These are phyloP conservation scores for Pogona vitticeps DNA, from an alignment of 2,113 vertebrate species.

Conservation along the genomic window DNA sequence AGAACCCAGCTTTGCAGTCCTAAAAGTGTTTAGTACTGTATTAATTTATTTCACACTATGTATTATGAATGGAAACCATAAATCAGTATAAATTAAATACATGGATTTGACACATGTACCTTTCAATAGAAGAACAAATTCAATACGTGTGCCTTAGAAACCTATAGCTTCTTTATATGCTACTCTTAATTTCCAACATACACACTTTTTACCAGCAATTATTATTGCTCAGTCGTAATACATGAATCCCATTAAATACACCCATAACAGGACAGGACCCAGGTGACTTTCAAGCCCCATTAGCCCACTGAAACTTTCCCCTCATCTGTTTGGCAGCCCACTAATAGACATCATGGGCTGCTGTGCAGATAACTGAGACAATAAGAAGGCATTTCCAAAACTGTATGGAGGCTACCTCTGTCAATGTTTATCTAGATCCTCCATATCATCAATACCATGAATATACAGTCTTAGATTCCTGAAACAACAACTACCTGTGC, in stretches of 20 bases:
- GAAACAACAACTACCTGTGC: not conserved
- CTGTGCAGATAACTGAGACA: not conserved
- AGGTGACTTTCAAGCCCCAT: not conserved
- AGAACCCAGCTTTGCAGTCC: conserved; percentile 88
- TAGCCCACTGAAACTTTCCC: too few relatives aligned
- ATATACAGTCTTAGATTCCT: not conserved
- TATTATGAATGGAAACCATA: not conserved
- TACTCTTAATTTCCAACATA: not conserved
- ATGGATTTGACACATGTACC: not conserved
- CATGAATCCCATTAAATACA: not conserved
- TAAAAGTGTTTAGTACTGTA: conserved; percentile 72
- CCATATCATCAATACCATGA: not conserved
- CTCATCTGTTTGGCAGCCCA: not conserved
- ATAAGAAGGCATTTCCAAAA: not conserved
- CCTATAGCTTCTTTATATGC: not conserved
- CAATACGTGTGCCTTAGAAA: not conserved
- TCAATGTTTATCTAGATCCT: not conserved
- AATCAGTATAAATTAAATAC: conserved; percentile 12
- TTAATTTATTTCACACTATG: not conserved
- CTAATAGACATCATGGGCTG: not conserved
- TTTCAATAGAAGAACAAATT: not conserved
- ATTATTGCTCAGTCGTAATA: not conserved
- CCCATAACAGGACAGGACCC: not conserved
- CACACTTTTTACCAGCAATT: not conserved
- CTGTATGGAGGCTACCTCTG: too few relatives aligned